phyloP scores from a whole-genome alignment of 2,888 invertebrate species.

The Mesorhabditis belari region DNA sequence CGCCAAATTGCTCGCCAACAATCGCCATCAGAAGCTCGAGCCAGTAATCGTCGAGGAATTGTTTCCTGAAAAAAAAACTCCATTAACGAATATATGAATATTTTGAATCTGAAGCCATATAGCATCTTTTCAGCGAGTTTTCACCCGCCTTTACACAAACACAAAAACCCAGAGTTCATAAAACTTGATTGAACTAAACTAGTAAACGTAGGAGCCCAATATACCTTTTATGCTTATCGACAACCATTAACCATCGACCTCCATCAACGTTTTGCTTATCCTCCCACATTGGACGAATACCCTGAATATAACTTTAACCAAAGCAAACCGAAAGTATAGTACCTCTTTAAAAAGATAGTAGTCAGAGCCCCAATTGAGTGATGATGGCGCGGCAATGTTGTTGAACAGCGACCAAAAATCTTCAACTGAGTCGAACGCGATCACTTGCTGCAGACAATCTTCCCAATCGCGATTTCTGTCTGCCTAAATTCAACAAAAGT shows the following conservation, averaged over 20 bases:
- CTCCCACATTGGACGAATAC: slow-evolving; percentile 92
- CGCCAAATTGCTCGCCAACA: slow-evolving; percentile 89
- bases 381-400: slow-evolving; percentile 64
- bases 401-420: slow-evolving; percentile 88
- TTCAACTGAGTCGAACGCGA: slow-evolving; percentile 92
- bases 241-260: slow-evolving; percentile 82
- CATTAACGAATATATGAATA: too few species aligned
- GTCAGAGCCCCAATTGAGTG: slow-evolving; percentile 75
- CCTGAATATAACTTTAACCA: slow-evolving; percentile 57
- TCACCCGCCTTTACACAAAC: too few species aligned
- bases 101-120: too few species aligned
- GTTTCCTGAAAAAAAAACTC: too few species aligned
- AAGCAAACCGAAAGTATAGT: not conserved
- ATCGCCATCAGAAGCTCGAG: slow-evolving; percentile 60
- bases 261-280: slow-evolving; percentile 81
- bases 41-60: slow-evolving; percentile 50
- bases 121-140: too few species aligned
- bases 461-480: slow-evolving; percentile 80
- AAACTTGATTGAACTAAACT: too few species aligned
- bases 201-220: too few species aligned
- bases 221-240: slow-evolving; percentile 66
- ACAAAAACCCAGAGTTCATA: too few species aligned
- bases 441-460: slow-evolving; percentile 80
- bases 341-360: slow-evolving; percentile 63
- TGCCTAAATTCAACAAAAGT: too few species aligned